These are phyloP conservation scores for Lydus trimaculatus DNA, from an alignment of 2,888 invertebrate genomes.

Conservation along the genomic window DNA sequence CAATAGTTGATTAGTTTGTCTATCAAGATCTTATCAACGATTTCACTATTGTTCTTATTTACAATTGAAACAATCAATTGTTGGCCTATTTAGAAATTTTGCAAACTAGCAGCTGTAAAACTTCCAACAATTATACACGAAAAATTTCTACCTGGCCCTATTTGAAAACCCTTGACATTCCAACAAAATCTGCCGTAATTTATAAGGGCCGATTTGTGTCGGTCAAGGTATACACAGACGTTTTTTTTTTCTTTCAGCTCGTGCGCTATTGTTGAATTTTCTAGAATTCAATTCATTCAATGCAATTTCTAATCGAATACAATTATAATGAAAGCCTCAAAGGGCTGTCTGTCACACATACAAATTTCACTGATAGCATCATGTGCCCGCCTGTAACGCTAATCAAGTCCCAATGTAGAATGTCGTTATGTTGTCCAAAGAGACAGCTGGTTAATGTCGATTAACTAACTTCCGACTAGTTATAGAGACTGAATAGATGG, in stretches of 20 bases:
- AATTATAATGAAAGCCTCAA: no score
- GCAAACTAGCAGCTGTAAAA: background rate
- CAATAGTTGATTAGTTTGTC: background rate
- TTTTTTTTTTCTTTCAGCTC: background rate
- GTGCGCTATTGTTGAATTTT: background rate
- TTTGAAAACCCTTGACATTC: background rate
- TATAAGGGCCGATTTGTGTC: background rate
- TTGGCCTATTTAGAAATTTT: background rate
- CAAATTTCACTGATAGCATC: no score
- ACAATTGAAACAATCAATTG: no score
- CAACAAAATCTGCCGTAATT: background rate
- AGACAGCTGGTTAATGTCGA: background rate
- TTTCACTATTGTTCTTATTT: background rate
- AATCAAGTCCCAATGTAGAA: background rate
- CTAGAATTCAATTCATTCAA: background rate
- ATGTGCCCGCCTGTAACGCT: background rate
- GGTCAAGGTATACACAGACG: background rate
- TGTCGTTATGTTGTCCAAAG: background rate
- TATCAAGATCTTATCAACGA: background rate
- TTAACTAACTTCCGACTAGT: background rate
- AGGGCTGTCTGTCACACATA: no score
- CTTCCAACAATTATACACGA: background rate
- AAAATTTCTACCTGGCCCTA: background rate
- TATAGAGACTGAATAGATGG: background rate
- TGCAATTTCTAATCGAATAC: no score